Base-by-base conservation (phyloP, 2,113 vertebrate species). In the Salminus brasiliensis region DNA sequence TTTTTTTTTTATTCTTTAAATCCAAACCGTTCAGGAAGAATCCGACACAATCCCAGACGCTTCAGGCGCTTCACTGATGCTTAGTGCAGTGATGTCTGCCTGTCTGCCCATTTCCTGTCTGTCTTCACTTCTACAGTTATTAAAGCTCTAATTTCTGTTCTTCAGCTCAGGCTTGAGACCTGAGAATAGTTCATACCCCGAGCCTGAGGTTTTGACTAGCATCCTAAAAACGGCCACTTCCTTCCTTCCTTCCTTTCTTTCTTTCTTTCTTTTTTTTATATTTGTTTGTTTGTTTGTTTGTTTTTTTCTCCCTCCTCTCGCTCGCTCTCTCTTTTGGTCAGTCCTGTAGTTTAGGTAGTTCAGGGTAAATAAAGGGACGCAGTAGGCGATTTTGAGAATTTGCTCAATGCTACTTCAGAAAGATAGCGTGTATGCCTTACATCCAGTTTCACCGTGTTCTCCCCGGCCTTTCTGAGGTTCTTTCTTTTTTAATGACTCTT, bases 1-100 rank as follows among this genome's bases (percentile, higher is more conserved):
- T 86, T 88, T 89, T 86, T 85, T 88, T 87, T 80, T 90, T 86
- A 74, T 63, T 66, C 55, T 77, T 41, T 68, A 30, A 30, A 72
- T 72, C 41, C 2, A 36, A 72, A 72, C 23, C 30, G 39, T 5
- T 53, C 36, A 16, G 34, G n/a, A 25, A 52, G 11, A 30, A 53
- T 43, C 12, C 10, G 27, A 75, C 52, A 59, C 13, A 72, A 32
- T 72, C 73, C 60, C n/a, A 13, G 29, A 57, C 27, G 16, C 36
- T 72, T 55, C 21, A 27, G 41, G 57, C 47, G 5, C 47, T 52
- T 52, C 2, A 21, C 47, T 10, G 52, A 41, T 67, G n/a, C 68
- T 49, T 43, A 5, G n/a, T 41, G 43, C 43, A 55, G 11, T 43
- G 55, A n/a, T 39, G 16, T 78, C 71, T 63, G 70, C 27, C 32